Conservation (phyloP, 2,888 invertebrate genomes). For the Teleiodes luculella region DNA sequence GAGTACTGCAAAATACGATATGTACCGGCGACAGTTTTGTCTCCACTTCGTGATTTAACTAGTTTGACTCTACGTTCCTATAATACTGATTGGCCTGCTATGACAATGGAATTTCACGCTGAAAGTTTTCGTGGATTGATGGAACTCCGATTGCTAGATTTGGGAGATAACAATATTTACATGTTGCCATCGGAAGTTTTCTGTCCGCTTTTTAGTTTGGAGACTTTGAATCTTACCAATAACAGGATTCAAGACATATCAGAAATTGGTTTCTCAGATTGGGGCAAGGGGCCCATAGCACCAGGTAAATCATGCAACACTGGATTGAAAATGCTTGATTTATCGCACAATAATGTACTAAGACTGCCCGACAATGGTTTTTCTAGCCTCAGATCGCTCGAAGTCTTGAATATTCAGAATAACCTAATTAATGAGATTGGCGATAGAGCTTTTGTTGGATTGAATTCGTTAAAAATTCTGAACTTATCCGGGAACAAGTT, state of each 20-base stretch:
- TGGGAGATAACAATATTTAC: slow-evolving; percentile 88
- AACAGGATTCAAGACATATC: slow-evolving; percentile 88
- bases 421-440: slow-evolving; percentile 87
- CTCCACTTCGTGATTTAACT: slow-evolving; percentile 82
- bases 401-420: slow-evolving; percentile 84
- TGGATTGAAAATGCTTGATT: slow-evolving; percentile 83
- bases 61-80: slow-evolving; percentile 84
- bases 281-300: slow-evolving; percentile 82
- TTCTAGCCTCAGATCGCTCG: slow-evolving; percentile 83
- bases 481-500: slow-evolving; percentile 90
- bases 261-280: slow-evolving; percentile 86
- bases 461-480: slow-evolving; percentile 83
- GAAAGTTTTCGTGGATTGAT: slow-evolving; percentile 85
- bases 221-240: slow-evolving; percentile 84
- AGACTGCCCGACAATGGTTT: slow-evolving; percentile 84
- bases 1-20: slow-evolving; percentile 88
- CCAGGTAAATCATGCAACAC: slow-evolving; percentile 85
- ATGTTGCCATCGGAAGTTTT: slow-evolving; percentile 84
- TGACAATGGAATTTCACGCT: slow-evolving; percentile 87
- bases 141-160: slow-evolving; percentile 82
- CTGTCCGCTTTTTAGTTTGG: slow-evolving; percentile 84
- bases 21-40: slow-evolving; percentile 84
- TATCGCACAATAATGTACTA: slow-evolving; percentile 85
- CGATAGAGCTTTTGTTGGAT: slow-evolving; percentile 85
- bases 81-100: slow-evolving; percentile 88